A percentile compares a stretch with the other conserved stretches of the same genome.
phyloP scores from a whole-genome alignment of 2,888 invertebrate species.

The Carpatolechia fugitivella region DNA sequence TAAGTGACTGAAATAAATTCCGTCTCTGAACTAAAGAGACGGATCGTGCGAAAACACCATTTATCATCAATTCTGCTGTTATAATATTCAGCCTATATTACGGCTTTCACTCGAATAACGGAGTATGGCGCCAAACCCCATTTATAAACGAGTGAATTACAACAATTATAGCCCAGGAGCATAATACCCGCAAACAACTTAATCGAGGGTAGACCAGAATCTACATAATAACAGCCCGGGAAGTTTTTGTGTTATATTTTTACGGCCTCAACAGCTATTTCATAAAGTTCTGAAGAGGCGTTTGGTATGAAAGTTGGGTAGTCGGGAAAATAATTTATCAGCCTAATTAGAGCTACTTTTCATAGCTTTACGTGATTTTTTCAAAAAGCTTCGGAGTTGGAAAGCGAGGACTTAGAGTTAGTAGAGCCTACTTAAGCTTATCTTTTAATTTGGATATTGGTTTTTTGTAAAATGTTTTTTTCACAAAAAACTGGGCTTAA shows the following conservation, averaged over 20 bases:
- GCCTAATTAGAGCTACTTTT: conserved; percentile 42
- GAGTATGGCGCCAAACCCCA: conserved; percentile 34
- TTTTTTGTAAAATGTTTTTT: no score
- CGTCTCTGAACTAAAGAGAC: background rate
- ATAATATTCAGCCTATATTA: conserved; percentile 12
- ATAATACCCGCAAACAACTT: conserved; percentile 55
- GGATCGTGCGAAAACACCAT: conserved; percentile 19
- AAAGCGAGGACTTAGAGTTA: background rate
- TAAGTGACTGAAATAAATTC: conserved; percentile 1
- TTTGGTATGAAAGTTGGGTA: conserved; percentile 12
- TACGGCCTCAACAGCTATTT: background rate
- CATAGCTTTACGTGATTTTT: conserved; percentile 19
- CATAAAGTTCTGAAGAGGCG: conserved; percentile 5
- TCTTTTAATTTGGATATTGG: background rate
- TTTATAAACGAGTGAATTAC: conserved; percentile 44
- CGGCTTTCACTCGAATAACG: conserved; percentile 29
- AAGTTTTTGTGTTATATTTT: conserved; percentile 9
- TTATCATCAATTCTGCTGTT: conserved; percentile 18
- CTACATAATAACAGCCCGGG: conserved; percentile 43
- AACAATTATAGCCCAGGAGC: conserved; percentile 36
- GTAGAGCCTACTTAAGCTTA: background rate
- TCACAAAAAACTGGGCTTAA: no score
- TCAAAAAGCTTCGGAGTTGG: background rate
- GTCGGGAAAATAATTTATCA: conserved; percentile 18
- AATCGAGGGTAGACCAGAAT: conserved; percentile 42